These are phyloP conservation scores for Gryllus longicercus DNA, from an alignment of 2,888 invertebrate species.

Conservation along the genomic window DNA sequence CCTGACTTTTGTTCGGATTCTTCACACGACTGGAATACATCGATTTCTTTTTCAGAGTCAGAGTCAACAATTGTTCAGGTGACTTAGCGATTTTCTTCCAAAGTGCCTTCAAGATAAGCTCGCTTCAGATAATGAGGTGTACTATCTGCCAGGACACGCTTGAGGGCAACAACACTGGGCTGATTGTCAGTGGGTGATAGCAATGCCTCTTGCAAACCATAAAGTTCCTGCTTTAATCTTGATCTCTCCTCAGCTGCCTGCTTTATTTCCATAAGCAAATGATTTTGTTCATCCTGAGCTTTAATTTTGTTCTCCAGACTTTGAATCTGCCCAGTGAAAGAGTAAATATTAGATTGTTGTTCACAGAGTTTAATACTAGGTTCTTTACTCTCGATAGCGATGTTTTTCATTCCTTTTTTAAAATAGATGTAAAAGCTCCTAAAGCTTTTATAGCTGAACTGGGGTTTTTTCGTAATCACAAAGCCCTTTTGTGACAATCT, in stretches of 20 bases:
- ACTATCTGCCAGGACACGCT: too few relatives aligned
- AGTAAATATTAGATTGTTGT: neutral
- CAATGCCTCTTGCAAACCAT: conserved; percentile 36
- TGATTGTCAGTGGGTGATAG: conserved; percentile 37
- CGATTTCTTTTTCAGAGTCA: too few relatives aligned
- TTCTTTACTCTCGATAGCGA: conserved; percentile 49
- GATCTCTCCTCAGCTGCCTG: conserved; percentile 34
- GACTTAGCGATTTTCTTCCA: too few relatives aligned
- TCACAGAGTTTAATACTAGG: conserved; percentile 39
- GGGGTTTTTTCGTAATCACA: conserved; percentile 41
- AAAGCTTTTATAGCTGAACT: conserved; percentile 46
- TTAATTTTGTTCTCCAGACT: neutral
- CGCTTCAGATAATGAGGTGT: too few relatives aligned
- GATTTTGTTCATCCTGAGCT: neutral
- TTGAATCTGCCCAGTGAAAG: neutral
- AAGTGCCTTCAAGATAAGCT: too few relatives aligned
- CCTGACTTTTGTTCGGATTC: too few relatives aligned
- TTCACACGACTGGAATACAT: too few relatives aligned
- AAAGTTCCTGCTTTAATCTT: conserved; percentile 32
- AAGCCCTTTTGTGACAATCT: conserved; percentile 54
- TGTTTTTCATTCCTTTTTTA: conserved; percentile 57
- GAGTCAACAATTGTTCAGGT: too few relatives aligned
- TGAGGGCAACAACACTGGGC: conserved; percentile 27
- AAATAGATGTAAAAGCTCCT: conserved; percentile 57
- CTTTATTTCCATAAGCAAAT: conserved; percentile 36